Evolutionary conservation across 1,140 invertebrate genomes (phyloP), one percentile per base, ranked within the genome.

Genomic region (Manduca sexta): DNA sequence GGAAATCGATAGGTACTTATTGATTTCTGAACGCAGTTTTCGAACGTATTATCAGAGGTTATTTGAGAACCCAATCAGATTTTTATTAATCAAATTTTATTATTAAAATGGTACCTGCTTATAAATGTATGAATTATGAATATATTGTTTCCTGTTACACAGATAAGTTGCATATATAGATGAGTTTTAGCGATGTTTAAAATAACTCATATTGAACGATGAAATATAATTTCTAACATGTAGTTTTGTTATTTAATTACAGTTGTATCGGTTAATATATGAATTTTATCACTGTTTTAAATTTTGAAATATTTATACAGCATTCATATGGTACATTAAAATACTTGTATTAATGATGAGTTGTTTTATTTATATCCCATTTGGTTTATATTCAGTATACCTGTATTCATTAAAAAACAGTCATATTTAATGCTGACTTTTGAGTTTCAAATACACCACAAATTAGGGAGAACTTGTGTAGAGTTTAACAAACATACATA

Each of bases 241-340:
- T 67, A 69, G 61, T 79, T 84, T 52, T 62, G 64, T 84, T 79
- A 49, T 65, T 63, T 69, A 60, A 66, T 63, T 69, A 64, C 74
- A 74, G 66, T 82, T 81, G 50, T 74, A 85, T 81, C 81, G 73
- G 77, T 85, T 85, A 18, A 37, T 75, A 63, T 82, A 76, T 86
- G 82, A 81, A 87, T 87, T 87, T 85, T 87, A 87, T 87, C 83
- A 87, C 83, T 86, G 86, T 87, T 87, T 87, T 87, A 86, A 79
- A 85, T 83, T 87, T 86, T 84, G 74, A 84, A 87, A 87, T 86
- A 86, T 87, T 86, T 87, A 87, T 87, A 87, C 77, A 68, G 66
- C 80, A 86, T 84, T 80, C 72, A 79, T 82, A 78, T 84, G 81
- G 78, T 86, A 87, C 80, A 85, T 84, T 84, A 85, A 45, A 81